Conservation (phyloP, 2,113 vertebrate genomes). For the Nibea albiflora region DNA sequence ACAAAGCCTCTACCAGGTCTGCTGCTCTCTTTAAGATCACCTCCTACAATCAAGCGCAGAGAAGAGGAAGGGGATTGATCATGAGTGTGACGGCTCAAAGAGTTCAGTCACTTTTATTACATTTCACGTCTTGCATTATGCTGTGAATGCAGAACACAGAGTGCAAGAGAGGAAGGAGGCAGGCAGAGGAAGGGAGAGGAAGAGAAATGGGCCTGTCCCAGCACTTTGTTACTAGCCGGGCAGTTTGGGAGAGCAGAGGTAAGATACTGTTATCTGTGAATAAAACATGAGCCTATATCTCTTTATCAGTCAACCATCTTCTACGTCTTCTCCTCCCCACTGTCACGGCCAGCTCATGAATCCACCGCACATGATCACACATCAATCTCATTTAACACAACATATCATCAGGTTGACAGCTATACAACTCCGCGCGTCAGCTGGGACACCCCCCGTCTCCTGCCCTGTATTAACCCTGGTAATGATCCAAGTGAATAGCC, state of each 20-base stretch:
- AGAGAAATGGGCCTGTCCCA: slow-evolving; percentile 80
- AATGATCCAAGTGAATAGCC: slow-evolving; percentile 74
- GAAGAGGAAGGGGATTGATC: slow-evolving; percentile 69
- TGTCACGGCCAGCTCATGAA: slow-evolving; percentile 70
- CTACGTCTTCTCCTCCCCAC: slow-evolving; percentile 66
- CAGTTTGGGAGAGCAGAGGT: slow-evolving; percentile 75
- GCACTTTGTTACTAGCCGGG: slow-evolving; percentile 78
- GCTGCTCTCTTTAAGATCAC: slow-evolving; percentile 83
- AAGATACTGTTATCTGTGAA: slow-evolving; percentile 79
- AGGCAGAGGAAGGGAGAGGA: slow-evolving; percentile 64
- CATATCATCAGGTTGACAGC: slow-evolving; percentile 74
- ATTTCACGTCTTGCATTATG: slow-evolving; percentile 76
- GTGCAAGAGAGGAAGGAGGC: slow-evolving; percentile 52
- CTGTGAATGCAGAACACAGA: slow-evolving; percentile 80
- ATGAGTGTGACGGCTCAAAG: slow-evolving; percentile 65
- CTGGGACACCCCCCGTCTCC: slow-evolving; percentile 67
- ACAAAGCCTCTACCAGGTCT: slow-evolving; percentile 82
- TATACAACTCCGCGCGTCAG: slow-evolving; percentile 66
- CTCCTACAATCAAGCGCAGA: slow-evolving; percentile 75
- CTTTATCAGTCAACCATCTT: slow-evolving; percentile 79
- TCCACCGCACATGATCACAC: slow-evolving; percentile 59
- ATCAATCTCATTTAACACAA: slow-evolving; percentile 82
- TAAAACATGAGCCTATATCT: slow-evolving; percentile 82
- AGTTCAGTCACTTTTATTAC: slow-evolving; percentile 82
- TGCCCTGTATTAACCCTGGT: slow-evolving; percentile 75